Conservation (phyloP, 2,888 invertebrate species). For the Choreutis nemorana region DNA sequence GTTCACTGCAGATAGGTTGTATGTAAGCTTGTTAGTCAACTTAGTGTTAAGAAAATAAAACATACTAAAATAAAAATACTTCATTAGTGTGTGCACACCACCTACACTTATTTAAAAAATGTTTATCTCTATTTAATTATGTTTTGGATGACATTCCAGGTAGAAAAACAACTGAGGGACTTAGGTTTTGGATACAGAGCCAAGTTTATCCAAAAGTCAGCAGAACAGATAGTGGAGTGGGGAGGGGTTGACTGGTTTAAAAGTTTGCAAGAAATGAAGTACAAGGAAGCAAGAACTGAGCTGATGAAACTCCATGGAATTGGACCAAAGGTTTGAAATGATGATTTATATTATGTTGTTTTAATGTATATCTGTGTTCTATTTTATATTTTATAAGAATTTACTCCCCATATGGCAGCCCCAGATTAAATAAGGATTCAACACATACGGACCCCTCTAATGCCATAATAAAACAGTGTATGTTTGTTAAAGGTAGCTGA, state of each 20-base stretch:
- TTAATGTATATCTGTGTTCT: no score
- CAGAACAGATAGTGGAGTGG: slow-evolving; percentile 70
- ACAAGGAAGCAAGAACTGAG: slow-evolving; percentile 75
- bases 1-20: no score
- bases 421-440: no score
- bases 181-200: slow-evolving; percentile 90
- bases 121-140: slow-evolving; percentile 2
- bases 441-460: no score
- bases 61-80: no score
- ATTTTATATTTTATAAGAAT: no score
- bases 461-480: no score
- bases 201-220: slow-evolving; percentile 82
- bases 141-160: slow-evolving; percentile 28
- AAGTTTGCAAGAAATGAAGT: slow-evolving; percentile 71
- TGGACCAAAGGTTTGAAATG: slow-evolving; percentile 90
- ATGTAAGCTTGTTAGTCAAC: no score
- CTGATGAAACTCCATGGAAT: slow-evolving; percentile 86
- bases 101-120: no score
- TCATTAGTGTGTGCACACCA: no score
- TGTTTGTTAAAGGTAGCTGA: slow-evolving; percentile 98
- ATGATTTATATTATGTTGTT: neutral
- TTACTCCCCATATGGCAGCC: no score
- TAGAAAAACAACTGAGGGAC: slow-evolving; percentile 75
- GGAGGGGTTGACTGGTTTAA: slow-evolving; percentile 80
- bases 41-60: no score